Evolutionary conservation across 2,888 invertebrate species (phyloP), one percentile per base, ranked within the genome.

Genomic region (Sialis lutaria): DNA sequence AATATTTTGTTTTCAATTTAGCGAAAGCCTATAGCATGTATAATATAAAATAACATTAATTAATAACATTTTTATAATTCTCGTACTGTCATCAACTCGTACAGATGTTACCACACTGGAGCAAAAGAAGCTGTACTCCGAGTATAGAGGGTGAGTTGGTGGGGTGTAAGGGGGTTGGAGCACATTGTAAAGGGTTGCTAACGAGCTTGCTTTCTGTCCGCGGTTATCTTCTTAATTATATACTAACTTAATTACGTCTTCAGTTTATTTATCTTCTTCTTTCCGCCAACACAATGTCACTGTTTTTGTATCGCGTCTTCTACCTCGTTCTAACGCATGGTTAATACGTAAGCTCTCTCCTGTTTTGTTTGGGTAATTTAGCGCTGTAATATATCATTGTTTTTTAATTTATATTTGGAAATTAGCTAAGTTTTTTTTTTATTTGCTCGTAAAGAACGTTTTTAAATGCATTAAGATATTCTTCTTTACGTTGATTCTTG

Each of bases 141-240:
- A 22, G 22, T n/a, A 13, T n/a, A 13, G 12, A 13, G 9, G 4
- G 22, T n/a, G 9, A 7, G 22, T 9, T 8, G 42, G 9, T 12
- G 12, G 7, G 42, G 6, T 22, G 12, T 12, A 13, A n/a, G 42
- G 13, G 42, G 42, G 4, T 31, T 22, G 42, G 42, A 10, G 42
- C 42, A 42, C 42, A 42, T 42, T 42, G 42, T 30, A 42, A 42
- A 31, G 42, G 42, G 42, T 42, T 42, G 31, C 42, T 42, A 42
- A 42, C 42, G 42, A 42, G 42, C 42, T 42, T 42, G 42, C 42
- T 42, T 42, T 42, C 42, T 42, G 31, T 42, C 42, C 42, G n/a
- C 42, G 31, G 42, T 42, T 42, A 42, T 45, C 35, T 45, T 45
- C 45, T 45, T 45, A 45, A 45, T 45, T 45, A 45, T 45, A 37